Evolutionary conservation across 2,797 vertebrate genomes (phyloP), one percentile per base, ranked within the genome.

Genomic region (Etheostoma nigrum): DNA sequence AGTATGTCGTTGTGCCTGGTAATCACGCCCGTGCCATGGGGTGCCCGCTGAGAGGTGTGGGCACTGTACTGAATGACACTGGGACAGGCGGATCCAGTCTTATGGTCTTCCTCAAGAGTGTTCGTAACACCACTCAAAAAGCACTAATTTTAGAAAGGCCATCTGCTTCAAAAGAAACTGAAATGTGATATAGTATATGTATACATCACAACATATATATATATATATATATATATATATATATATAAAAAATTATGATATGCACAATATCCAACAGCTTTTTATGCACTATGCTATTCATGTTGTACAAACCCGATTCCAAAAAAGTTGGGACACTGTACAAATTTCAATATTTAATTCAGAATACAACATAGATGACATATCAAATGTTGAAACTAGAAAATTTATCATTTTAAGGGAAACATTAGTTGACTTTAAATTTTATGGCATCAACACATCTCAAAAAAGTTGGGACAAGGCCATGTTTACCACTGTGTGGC

Each of bases 51-150:
- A 74, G 83, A 57, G 10, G 84, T 2, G 27, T 4, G 70, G 82
- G 0, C 0, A 52, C 76, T 0, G 87, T 83, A 0, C 79, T 94
- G 48, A 93, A 95, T 70, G 59, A 61, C 23, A 92, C 74, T 19
- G 96, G 96, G 2, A 96, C 96, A 0, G 95, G 96, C 0, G 96
- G 97, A 0, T 95, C 96, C 0, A 79, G 55, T 8, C 71, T 93
- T 9, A 84, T 97, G 87, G 81, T 42, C 27, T 96, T 98, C 77
- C 92, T 97, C 5, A 97, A 96, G 80, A 93, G 87, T 2, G 81
- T 95, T 85, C 94, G 96, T 30, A 92, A 97, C 60, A 76, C 82
- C 9, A 96, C 96, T 2, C 77, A 88, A 72, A 94, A 91, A 64
- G 92, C 89, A 54, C 64, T 89, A 33, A 84, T 92, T 57, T 36